Conservation (phyloP, 2,797 vertebrate species). For the Danio jaintianensis region DNA sequence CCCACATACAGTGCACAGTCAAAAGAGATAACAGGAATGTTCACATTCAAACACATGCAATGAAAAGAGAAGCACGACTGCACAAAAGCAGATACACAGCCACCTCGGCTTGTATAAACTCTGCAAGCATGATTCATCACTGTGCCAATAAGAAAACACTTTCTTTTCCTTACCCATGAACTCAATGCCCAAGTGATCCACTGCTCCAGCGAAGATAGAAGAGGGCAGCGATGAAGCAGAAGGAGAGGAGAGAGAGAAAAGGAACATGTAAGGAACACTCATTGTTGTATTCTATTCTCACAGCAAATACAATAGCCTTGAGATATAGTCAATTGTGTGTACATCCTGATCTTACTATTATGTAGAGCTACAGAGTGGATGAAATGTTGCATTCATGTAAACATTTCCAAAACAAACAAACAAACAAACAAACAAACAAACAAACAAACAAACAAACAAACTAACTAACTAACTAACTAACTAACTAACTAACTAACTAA, state of each 20-base stretch:
- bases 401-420: background rate
- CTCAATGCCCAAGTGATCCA: constrained; percentile 98
- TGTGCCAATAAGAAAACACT: constrained; percentile 39
- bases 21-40: constrained; percentile 36
- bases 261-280: constrained; percentile 25
- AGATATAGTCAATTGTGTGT: background rate
- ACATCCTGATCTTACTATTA: background rate
- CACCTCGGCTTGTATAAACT: constrained; percentile 44
- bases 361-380: background rate
- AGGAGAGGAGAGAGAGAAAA: constrained; percentile 26
- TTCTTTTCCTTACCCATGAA: constrained; percentile 93
- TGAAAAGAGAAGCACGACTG: constrained; percentile 39
- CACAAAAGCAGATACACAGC: constrained; percentile 26
- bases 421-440: too few relatives aligned
- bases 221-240: background rate
- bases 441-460: too few relatives aligned
- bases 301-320: background rate
- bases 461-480: background rate
- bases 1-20: constrained; percentile 38
- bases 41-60: constrained; percentile 48
- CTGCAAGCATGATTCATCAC: constrained; percentile 41
- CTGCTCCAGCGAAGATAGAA: constrained; percentile 68
- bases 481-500: too few relatives aligned
- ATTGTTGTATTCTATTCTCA: constrained; percentile 39
- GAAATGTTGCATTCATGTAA: background rate